Conservation (phyloP, 1,140 invertebrate species). For the Bicyclus anynana region DNA sequence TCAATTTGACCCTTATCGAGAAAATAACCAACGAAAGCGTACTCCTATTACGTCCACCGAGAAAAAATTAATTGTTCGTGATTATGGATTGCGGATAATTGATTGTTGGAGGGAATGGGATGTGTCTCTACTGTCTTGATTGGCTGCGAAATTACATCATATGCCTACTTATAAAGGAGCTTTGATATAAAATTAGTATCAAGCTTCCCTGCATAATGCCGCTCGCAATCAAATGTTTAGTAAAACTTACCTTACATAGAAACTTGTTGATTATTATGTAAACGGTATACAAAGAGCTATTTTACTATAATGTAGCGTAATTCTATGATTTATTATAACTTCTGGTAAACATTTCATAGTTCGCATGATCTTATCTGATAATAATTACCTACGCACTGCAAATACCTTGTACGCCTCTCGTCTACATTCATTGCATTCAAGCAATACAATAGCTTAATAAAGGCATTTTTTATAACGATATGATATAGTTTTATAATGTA, state of each 20-base stretch:
- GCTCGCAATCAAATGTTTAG: not conserved
- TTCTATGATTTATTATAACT: no score
- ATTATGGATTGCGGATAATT: constrained; percentile 64
- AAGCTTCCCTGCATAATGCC: not conserved
- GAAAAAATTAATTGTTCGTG: constrained; percentile 64
- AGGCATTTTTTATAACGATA: no score
- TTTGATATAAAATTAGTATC: not conserved
- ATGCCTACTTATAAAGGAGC: constrained; percentile 23
- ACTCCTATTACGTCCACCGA: constrained; percentile 46
- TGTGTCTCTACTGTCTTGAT: constrained; percentile 34
- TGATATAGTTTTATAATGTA: no score
- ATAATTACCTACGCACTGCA: no score
- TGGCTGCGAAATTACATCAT: constrained; percentile 34
- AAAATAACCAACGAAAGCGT: constrained; percentile 59
- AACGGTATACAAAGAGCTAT: not conserved
- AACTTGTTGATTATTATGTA: not conserved
- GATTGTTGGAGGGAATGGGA: constrained; percentile 44
- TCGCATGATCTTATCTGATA: no score
- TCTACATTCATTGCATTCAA: no score
- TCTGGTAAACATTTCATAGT: no score
- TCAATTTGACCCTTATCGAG: constrained; percentile 65
- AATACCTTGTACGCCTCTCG: no score
- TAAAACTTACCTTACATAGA: not conserved
- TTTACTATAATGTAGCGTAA: no score
- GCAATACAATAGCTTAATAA: no score